These are phyloP conservation scores for Petrocephalus microphthalmus DNA, from an alignment of 2,113 vertebrate genomes.

Conservation along the genomic window DNA sequence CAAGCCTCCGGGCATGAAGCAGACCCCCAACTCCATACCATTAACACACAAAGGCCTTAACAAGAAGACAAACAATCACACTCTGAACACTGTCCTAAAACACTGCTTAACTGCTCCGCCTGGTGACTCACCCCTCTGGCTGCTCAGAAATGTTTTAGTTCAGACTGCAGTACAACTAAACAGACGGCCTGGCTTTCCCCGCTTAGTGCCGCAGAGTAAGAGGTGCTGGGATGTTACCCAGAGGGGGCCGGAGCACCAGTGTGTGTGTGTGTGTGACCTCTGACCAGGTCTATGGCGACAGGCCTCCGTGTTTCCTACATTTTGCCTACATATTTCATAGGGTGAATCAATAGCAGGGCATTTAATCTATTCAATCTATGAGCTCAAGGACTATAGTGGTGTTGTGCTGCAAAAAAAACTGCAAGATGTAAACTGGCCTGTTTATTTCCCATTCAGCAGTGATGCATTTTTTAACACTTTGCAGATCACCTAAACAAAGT, in stretches of 20 bases:
- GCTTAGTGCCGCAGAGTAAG: background rate
- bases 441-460: background rate
- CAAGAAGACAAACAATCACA: background rate
- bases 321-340: background rate
- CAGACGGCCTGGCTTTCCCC: background rate
- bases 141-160: background rate
- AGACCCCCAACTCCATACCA: background rate
- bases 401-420: background rate
- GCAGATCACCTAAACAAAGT: background rate
- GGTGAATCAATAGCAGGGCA: no score
- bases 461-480: background rate
- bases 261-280: background rate
- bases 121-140: background rate
- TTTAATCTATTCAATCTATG: background rate
- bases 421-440: background rate
- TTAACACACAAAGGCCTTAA: background rate
- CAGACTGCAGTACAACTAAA: slow-evolving; percentile 3
- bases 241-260: background rate
- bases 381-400: background rate
- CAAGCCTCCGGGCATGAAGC: background rate
- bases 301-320: background rate
- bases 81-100: background rate
- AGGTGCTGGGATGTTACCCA: background rate
- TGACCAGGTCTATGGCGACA: background rate
- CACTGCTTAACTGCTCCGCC: background rate